Base-by-base conservation (phyloP, 2,113 vertebrate species). In the Helogale parvula region DNA sequence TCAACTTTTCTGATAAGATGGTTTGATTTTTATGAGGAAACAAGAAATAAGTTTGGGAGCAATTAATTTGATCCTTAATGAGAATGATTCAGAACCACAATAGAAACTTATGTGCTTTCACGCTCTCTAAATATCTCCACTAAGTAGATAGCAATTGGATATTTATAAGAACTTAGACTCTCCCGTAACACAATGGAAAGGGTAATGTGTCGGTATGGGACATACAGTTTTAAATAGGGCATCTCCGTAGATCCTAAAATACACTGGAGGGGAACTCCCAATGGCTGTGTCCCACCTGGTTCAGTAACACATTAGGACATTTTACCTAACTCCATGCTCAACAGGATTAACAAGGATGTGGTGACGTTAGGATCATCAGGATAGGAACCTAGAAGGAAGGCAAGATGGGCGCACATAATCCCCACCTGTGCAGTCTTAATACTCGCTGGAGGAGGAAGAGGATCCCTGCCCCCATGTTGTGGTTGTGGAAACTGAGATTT, bases 51-150 rank as follows among this genome's bases (percentile, higher is more conserved):
- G 79, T 92, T 52, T 96, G 98, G 96, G 95, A 98, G 91, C 88
- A 98, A 98, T 89, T 98, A 98, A 98, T 81, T 97, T 90, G 94
- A 96, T 98, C 97, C 98, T 98, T 98, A 98, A 98, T 98, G 95
- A 97, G 96, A 96, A 95, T 97, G 96, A 98, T 96, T 97, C 97
- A 98, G 87, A 97, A 97, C 89, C 68, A 88, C 65, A 96, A 94
- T 45, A 88, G 97, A 87, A 96, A 96, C 80, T 85, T 35, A 84
- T 96, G 87, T 96, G 41, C 97, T 98, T 87, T 87, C 47, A 13
- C 35, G 12, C 50, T 93, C 1, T 29, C 92, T 97, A 97, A 97
- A 83, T 74, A 33, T 63, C 87, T 94, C 35, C 47, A 92, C 71
- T 25, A 66, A 97, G 76, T 71, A 94, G 63, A 94, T 72, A 98